Evolutionary conservation across 2,113 vertebrate species (phyloP).

Genomic region (Lepidothrix coronata): DNA sequence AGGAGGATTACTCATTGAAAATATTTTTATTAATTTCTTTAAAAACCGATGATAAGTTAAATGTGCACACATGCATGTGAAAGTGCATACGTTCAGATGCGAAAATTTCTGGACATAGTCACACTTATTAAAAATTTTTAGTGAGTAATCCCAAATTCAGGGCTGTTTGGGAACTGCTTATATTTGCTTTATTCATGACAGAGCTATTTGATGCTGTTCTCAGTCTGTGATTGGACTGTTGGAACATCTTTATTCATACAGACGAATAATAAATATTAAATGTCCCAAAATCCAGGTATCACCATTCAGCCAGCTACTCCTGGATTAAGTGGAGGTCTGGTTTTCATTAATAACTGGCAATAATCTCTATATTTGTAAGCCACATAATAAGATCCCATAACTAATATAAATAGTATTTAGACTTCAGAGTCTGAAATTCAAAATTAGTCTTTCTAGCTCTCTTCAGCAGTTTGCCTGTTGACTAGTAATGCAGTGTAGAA

Average conservation of each 20-base stretch:
- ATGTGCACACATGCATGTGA: neutral
- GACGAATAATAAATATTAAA: neutral
- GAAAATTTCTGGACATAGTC: neutral
- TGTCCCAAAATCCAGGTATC: neutral
- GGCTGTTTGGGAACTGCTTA: neutral
- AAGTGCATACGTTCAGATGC: neutral
- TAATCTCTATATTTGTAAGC: neutral
- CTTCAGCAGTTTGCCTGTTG: neutral
- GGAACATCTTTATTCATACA: neutral
- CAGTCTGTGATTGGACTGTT: neutral
- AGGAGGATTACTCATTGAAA: neutral
- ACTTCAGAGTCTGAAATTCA: neutral
- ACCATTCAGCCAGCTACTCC: neutral
- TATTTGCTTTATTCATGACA: neutral
- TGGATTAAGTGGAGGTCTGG: neutral
- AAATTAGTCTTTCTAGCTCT: neutral
- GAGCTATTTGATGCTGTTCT: neutral
- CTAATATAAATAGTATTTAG: neutral
- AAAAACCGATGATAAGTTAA: neutral
- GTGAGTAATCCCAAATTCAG: neutral
- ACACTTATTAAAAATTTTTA: neutral
- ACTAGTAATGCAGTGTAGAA: neutral
- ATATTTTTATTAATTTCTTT: neutral
- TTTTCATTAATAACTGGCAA: neutral
- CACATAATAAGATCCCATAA: neutral